These are phyloP conservation scores for Stegodyphus dumicola DNA, from an alignment of 1,140 invertebrate species.

Conservation along the genomic window DNA sequence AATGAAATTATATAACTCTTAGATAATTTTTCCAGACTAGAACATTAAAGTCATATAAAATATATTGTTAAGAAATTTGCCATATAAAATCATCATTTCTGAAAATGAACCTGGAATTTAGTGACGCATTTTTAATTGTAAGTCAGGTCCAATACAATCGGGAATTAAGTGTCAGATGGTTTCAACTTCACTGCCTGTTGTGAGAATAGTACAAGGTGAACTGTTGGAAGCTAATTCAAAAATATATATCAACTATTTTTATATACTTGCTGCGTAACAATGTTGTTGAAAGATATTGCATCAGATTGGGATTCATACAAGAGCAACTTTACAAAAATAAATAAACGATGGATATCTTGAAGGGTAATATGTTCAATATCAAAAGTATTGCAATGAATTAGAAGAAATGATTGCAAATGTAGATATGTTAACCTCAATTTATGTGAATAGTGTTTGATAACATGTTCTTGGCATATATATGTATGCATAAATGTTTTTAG, in stretches of 20 bases:
- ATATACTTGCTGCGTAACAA: constrained; percentile 42
- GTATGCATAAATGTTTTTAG: constrained; percentile 8
- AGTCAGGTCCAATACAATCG: background rate
- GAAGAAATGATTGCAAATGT: constrained; percentile 10
- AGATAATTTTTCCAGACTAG: no score
- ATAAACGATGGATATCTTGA: background rate
- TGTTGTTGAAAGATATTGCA: constrained; percentile 19
- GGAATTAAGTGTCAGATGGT: constrained; percentile 16
- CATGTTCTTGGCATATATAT: background rate
- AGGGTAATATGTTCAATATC: background rate
- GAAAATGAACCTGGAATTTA: no score
- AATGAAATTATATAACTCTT: no score
- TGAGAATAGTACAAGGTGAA: constrained; percentile 16
- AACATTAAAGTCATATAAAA: no score
- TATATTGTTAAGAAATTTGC: no score
- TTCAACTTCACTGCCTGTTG: constrained; percentile 44
- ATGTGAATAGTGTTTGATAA: constrained; percentile 29
- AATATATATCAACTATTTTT: constrained; percentile 60
- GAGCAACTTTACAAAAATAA: background rate
- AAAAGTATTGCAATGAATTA: constrained; percentile 8
- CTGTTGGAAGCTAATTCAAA: constrained; percentile 34
- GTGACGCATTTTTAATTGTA: background rate
- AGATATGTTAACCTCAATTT: constrained; percentile 38
- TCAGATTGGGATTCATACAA: background rate
- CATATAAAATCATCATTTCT: no score